These are phyloP conservation scores for Lipophrys pholis DNA, from an alignment of 2,113 vertebrate genomes.

Conservation along the genomic window DNA sequence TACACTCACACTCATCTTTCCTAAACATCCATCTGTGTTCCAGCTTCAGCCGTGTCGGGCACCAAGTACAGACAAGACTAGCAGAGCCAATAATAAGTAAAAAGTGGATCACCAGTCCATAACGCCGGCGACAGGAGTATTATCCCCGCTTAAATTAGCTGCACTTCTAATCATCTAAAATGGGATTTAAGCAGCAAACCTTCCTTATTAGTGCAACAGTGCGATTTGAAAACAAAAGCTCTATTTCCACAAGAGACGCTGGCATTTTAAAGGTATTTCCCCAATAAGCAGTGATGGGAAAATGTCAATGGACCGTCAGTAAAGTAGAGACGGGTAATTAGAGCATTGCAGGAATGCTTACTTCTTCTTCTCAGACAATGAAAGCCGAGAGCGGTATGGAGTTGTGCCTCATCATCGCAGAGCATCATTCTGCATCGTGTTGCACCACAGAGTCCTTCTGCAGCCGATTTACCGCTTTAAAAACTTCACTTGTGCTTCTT, in stretches of 20 bases:
- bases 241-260: slow-evolving; percentile 34
- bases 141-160: background rate
- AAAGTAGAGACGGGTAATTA: slow-evolving; percentile 72
- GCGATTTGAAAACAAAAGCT: slow-evolving; percentile 3
- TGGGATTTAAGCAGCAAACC: slow-evolving; percentile 13
- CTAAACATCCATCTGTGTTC: too few relatives aligned
- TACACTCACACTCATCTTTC: too few relatives aligned
- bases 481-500: background rate
- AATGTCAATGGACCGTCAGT: slow-evolving; percentile 62
- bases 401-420: slow-evolving; percentile 33
- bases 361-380: slow-evolving; percentile 50
- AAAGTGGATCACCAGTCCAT: too few relatives aligned
- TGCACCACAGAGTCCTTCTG: background rate
- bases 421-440: background rate
- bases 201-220: background rate
- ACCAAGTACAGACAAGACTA: too few relatives aligned
- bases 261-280: slow-evolving; percentile 30
- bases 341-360: slow-evolving; percentile 48
- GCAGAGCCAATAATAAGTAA: too few relatives aligned
- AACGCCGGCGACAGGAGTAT: too few relatives aligned
- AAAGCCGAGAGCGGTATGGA: slow-evolving; percentile 34
- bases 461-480: slow-evolving; percentile 15
- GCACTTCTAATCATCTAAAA: slow-evolving; percentile 2
- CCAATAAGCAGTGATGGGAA: slow-evolving; percentile 30
- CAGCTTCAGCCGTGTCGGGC: too few relatives aligned